Evolutionary conservation across 2,797 vertebrate species (phyloP).

Genomic region (Pseudopleuronectes americanus): DNA sequence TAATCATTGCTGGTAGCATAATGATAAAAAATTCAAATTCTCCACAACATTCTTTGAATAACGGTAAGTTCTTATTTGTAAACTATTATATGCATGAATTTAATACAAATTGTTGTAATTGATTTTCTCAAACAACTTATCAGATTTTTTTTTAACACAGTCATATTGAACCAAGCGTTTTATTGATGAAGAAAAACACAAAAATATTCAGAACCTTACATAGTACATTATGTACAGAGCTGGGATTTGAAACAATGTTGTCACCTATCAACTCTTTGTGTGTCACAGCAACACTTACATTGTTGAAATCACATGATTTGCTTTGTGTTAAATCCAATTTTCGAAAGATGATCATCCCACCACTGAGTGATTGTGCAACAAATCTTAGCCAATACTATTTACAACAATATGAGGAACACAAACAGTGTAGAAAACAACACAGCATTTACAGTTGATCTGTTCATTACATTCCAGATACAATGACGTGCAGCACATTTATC

Average conservation of each 20-base stretch:
- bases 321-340: neutral
- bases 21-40: too few relatives aligned
- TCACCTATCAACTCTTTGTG: neutral
- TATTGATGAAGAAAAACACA: slow-evolving; percentile 23
- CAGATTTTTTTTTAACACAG: slow-evolving; percentile 34
- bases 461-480: slow-evolving; percentile 10
- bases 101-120: neutral
- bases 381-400: neutral
- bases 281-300: neutral
- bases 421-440: neutral
- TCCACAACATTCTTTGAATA: too few relatives aligned
- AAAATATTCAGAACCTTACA: slow-evolving; percentile 1
- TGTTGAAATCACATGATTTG: neutral
- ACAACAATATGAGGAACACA: neutral
- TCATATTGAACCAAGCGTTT: slow-evolving; percentile 28
- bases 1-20: too few relatives aligned
- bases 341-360: neutral
- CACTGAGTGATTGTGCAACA: neutral
- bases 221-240: slow-evolving; percentile 21
- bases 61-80: too few relatives aligned
- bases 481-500: slow-evolving; percentile 4
- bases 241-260: slow-evolving; percentile 1
- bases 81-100: neutral
- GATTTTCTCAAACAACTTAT: slow-evolving; percentile 40
- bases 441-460: slow-evolving; percentile 6